These are phyloP conservation scores for Hydrozoanthus tunicans DNA, from an alignment of 64 coral and sea anemone species.

Conservation along the genomic window DNA sequence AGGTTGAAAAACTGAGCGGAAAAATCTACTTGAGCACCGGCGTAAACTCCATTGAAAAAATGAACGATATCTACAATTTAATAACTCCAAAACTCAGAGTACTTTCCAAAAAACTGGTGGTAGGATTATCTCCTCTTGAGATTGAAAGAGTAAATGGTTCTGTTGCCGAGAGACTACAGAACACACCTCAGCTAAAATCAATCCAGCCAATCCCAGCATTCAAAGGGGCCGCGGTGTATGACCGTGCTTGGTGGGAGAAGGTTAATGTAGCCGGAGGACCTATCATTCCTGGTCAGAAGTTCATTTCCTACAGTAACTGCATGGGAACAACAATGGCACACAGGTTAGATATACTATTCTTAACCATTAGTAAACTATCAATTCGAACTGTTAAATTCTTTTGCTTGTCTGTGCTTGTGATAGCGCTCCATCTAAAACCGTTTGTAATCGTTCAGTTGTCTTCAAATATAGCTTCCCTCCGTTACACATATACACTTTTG, in stretches of 20 bases:
- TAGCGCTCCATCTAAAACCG: no score
- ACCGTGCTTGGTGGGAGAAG: conserved; percentile 80
- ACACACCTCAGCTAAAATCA: conserved; percentile 61
- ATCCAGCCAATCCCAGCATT: conserved; percentile 76
- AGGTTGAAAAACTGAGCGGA: conserved; percentile 46
- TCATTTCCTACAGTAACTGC: conserved; percentile 81
- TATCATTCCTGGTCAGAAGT: conserved; percentile 79
- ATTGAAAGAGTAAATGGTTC: conserved; percentile 52
- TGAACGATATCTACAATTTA: conserved; percentile 23
- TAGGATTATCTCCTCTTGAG: conserved; percentile 55
- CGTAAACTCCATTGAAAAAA: conserved; percentile 53
- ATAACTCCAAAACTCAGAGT: conserved; percentile 62
- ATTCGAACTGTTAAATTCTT: no score
- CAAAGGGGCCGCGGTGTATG: conserved; percentile 81
- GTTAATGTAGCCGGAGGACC: conserved; percentile 44
- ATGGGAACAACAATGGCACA: conserved; percentile 80
- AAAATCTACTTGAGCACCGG: conserved; percentile 61
- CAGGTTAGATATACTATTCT: conserved; percentile 43
- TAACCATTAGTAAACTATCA: no score
- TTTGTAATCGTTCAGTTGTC: no score
- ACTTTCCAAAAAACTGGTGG: conserved; percentile 56
- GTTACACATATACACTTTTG: no score
- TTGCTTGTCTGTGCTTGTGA: no score
- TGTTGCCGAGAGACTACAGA: conserved; percentile 59
- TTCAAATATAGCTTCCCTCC: no score